These are phyloP conservation scores for Amyelois transitella DNA, from an alignment of 1,140 invertebrate genomes.

Conservation along the genomic window DNA sequence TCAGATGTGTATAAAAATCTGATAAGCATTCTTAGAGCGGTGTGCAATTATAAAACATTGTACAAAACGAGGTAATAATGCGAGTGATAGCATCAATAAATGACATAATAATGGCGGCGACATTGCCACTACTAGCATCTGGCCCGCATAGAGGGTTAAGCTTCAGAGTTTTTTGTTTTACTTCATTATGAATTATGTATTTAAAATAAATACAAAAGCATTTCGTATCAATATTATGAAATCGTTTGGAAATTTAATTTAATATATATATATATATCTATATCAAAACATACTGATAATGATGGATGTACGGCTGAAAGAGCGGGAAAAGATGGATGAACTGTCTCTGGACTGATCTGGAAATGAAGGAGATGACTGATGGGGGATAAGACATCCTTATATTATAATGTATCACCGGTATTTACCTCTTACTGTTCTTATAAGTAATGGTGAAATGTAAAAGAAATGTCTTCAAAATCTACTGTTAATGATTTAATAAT, in stretches of 20 bases:
- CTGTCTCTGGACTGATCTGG: not conserved
- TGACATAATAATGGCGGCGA: not conserved
- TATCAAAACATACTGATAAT: too few species aligned
- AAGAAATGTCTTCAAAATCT: too few species aligned
- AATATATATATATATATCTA: not conserved
- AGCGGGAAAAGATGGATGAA: not conserved
- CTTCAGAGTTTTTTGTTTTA: not conserved
- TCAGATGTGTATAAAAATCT: constrained; percentile 1
- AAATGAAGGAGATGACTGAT: not conserved
- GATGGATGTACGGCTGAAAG: not conserved
- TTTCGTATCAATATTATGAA: too few species aligned
- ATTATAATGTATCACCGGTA: too few species aligned
- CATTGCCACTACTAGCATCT: constrained; percentile 30
- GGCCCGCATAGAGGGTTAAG: constrained; percentile 38
- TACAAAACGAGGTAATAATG: not conserved
- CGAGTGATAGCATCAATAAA: not conserved
- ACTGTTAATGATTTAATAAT: too few species aligned
- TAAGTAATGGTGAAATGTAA: too few species aligned
- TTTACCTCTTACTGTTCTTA: too few species aligned
- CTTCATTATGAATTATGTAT: too few species aligned
- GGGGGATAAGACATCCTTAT: not conserved
- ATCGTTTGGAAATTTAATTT: not conserved
- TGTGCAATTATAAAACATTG: not conserved
- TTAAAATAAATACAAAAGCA: too few species aligned
- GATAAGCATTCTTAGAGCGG: not conserved